Conservation (phyloP, 2,797 vertebrate species). For the Chloroceryle inda region DNA sequence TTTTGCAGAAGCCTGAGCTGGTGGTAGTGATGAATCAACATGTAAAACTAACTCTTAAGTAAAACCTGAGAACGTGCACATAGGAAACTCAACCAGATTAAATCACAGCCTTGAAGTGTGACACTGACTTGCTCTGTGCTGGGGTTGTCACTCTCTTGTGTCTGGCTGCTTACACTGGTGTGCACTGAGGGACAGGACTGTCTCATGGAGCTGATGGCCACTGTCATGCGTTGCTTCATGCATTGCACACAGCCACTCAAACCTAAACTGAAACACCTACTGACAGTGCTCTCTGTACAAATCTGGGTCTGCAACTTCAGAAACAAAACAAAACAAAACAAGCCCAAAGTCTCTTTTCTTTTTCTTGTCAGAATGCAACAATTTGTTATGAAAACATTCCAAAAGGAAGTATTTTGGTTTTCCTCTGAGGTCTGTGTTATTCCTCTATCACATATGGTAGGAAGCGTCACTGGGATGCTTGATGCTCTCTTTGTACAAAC, state of each 20-base stretch:
- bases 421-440: background rate
- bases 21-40: constrained; percentile 58
- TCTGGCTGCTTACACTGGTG: background rate
- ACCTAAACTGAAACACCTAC: background rate
- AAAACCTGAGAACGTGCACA: background rate
- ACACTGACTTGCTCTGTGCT: too few species aligned
- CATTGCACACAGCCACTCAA: background rate
- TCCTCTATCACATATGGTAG: background rate
- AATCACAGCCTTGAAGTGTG: background rate
- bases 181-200: background rate
- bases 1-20: constrained; percentile 23
- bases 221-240: accelerated
- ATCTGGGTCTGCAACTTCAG: background rate
- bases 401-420: background rate
- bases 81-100: background rate
- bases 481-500: background rate
- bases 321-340: background rate
- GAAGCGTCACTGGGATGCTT: background rate
- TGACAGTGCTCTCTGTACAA: background rate
- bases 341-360: background rate
- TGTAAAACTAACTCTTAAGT: constrained; percentile 4
- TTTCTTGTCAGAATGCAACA: background rate
- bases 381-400: background rate
- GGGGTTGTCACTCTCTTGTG: background rate
- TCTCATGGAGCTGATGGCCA: background rate